A percentile compares a stretch with the other conserved stretches of the same genome.
These are phyloP conservation scores for Channa maculata DNA, from an alignment of 2,113 vertebrate species.

Conservation along the genomic window DNA sequence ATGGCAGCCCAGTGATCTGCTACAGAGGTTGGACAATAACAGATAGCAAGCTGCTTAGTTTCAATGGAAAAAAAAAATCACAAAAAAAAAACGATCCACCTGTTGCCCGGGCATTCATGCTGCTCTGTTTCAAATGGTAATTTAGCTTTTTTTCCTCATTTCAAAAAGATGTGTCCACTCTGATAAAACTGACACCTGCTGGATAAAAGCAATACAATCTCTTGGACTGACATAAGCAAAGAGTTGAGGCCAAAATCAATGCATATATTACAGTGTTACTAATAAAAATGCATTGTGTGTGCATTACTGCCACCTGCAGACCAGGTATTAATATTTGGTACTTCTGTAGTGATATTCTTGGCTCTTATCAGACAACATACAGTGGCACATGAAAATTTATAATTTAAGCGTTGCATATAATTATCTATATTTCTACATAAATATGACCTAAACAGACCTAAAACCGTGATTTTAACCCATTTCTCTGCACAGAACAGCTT, in stretches of 20 bases:
- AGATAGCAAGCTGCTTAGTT: neutral
- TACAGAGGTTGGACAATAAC: slow-evolving; percentile 1
- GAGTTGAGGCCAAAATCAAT: neutral
- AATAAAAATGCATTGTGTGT: no score
- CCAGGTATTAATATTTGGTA: no score
- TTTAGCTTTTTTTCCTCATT: slow-evolving; percentile 21
- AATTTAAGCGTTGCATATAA: no score
- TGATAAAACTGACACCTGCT: slow-evolving; percentile 39
- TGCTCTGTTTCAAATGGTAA: slow-evolving; percentile 45
- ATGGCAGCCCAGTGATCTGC: slow-evolving; percentile 12
- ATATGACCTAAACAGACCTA: no score
- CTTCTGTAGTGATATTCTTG: no score
- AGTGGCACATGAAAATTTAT: no score
- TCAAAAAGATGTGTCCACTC: slow-evolving; percentile 31
- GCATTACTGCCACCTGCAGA: no score
- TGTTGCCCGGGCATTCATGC: slow-evolving; percentile 11
- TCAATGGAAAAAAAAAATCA: neutral
- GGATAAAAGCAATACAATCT: slow-evolving; percentile 31
- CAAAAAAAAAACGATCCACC: neutral
- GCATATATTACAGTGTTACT: neutral
- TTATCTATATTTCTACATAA: no score
- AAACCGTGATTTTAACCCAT: no score
- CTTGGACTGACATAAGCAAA: neutral
- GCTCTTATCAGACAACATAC: no score
- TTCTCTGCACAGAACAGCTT: no score